Percentiles rank a stretch among this genome's conserved stretches.
Conservation (phyloP, 2,113 vertebrate genomes). For the Capreolus pygargus region DNA sequence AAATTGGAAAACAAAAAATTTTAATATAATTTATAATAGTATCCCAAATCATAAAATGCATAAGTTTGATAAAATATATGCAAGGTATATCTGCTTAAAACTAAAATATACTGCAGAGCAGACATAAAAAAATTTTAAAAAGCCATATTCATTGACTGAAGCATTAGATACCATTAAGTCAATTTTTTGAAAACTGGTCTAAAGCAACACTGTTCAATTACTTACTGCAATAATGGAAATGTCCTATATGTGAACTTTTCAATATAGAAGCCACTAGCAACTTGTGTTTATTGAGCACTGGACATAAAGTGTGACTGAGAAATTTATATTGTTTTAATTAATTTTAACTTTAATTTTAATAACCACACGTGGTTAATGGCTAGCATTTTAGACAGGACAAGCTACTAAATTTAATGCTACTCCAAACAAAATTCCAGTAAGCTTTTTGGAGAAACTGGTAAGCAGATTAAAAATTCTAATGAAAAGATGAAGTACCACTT, state of each 20-base stretch:
- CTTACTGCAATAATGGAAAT: background rate
- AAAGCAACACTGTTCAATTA: background rate
- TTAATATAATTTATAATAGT: background rate
- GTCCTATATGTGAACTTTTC: background rate
- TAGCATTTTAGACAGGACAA: background rate
- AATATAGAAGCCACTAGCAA: background rate
- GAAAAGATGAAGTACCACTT: background rate
- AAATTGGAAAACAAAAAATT: background rate
- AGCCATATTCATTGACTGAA: background rate
- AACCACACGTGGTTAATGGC: background rate
- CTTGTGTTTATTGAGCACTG: background rate
- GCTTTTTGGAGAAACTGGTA: background rate
- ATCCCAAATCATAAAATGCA: conserved; percentile 2
- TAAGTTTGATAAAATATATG: background rate
- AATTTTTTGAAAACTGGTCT: background rate
- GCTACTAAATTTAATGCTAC: background rate
- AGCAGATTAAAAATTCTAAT: background rate
- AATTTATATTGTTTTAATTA: background rate
- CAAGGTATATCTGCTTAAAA: background rate
- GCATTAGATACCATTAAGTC: background rate
- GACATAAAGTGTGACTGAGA: background rate
- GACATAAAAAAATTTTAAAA: background rate
- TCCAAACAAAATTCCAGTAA: conserved; percentile 6
- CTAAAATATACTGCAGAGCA: background rate
- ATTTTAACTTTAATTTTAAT: background rate